Evolutionary conservation across 2,888 invertebrate genomes (phyloP).

Genomic region (Cordilura impudica): DNA sequence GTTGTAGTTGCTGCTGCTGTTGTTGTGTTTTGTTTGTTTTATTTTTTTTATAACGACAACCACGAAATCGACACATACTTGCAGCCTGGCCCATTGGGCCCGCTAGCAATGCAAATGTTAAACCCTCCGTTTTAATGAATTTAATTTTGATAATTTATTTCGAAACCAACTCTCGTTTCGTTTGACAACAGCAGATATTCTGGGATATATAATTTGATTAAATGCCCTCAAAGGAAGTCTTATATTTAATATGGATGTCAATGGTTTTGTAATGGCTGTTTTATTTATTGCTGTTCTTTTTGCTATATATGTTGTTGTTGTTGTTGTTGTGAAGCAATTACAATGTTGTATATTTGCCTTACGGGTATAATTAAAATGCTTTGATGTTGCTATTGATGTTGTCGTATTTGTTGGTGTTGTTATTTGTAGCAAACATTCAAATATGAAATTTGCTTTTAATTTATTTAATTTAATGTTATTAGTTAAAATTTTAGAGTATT

Average conservation of each 20-base stretch:
- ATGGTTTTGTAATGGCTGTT: not conserved
- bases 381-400: conserved; percentile 3
- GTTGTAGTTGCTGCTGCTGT: conserved; percentile 40
- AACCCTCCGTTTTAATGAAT: conserved; percentile 78
- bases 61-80: conserved; percentile 89
- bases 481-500: conserved; percentile 10
- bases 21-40: conserved; percentile 73
- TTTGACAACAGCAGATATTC: not conserved
- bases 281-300: not conserved
- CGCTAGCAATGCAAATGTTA: conserved; percentile 78
- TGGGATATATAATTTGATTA: conserved; percentile 20
- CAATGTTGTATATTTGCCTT: conserved; percentile 34
- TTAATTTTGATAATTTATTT: conserved; percentile 71
- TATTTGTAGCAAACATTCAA: conserved; percentile 3
- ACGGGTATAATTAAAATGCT: conserved; percentile 42
- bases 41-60: conserved; percentile 88
- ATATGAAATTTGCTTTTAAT: conserved; percentile 16
- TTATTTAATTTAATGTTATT: conserved; percentile 7
- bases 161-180: too few relatives aligned
- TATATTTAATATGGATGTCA: not conserved
- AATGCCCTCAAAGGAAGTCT: conserved; percentile 7
- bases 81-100: conserved; percentile 87
- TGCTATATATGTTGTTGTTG: conserved; percentile 31
- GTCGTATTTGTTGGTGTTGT: not conserved
- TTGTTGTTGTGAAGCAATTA: conserved; percentile 35